phyloP scores from a whole-genome alignment of 2,797 vertebrate species.

The Orestias chungarensis region DNA sequence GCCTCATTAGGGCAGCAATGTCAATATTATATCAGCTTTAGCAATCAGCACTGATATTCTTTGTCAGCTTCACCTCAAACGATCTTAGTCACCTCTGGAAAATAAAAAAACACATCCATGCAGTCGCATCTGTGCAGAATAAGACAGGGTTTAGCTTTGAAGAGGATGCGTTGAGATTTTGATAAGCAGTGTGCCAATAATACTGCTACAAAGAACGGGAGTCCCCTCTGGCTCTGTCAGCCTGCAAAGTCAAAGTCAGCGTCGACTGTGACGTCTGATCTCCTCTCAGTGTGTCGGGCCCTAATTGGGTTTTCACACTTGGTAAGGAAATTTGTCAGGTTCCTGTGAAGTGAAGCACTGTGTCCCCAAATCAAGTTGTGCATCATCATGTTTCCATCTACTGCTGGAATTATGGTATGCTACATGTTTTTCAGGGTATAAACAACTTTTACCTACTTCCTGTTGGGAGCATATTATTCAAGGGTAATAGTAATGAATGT shows the following conservation, averaged over 20 bases:
- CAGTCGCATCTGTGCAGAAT: conserved; percentile 36
- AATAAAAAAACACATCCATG: conserved; percentile 33
- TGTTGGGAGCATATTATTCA: conserved; percentile 44
- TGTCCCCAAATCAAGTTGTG: conserved; percentile 52
- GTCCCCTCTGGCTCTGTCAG: conserved; percentile 51
- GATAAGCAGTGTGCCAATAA: conserved; percentile 46
- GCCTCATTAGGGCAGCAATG: conserved; percentile 14
- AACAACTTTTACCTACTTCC: conserved; percentile 38
- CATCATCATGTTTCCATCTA: conserved; percentile 28
- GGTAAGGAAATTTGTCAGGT: conserved; percentile 62
- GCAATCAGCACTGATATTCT: conserved; percentile 16
- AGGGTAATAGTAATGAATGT: conserved; percentile 49
- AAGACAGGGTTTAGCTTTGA: conserved; percentile 35
- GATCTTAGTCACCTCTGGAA: conserved; percentile 16
- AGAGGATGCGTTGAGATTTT: conserved; percentile 48
- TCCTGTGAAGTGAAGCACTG: conserved; percentile 58
- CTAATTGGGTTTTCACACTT: conserved; percentile 70
- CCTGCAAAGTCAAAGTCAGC: conserved; percentile 49
- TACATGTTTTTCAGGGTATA: conserved; percentile 26
- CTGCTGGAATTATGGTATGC: conserved; percentile 31
- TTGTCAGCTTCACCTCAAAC: conserved; percentile 28
- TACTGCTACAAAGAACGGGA: conserved; percentile 34
- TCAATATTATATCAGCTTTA: conserved; percentile 12
- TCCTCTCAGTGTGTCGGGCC: conserved; percentile 32
- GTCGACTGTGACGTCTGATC: conserved; percentile 57